phyloP scores from a whole-genome alignment of 2,113 vertebrate species.

The Rousettus leschenaultii region DNA sequence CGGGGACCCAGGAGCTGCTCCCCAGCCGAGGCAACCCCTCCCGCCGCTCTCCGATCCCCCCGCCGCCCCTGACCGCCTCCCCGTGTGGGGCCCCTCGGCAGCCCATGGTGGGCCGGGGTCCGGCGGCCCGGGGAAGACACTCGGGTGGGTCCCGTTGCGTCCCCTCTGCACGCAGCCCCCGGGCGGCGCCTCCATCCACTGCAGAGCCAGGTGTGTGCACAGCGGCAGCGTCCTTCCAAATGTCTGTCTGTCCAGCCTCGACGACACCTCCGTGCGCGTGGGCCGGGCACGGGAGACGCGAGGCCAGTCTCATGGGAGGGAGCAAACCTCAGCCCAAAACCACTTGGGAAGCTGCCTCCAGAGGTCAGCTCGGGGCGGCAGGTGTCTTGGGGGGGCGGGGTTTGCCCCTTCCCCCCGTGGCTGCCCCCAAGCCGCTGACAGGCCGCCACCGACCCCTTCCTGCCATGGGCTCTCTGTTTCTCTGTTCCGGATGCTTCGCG shows the following conservation, averaged over 20 bases:
- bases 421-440: too few relatives aligned
- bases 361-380: too few relatives aligned
- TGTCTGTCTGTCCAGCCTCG: background rate
- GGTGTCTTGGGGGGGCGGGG: too few relatives aligned
- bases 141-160: too few relatives aligned
- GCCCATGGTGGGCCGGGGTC: background rate
- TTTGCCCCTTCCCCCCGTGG: too few relatives aligned
- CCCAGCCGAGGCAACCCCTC: background rate
- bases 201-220: background rate
- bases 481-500: too few relatives aligned
- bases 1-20: background rate
- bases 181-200: background rate
- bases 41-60: too few relatives aligned
- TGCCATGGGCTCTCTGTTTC: too few relatives aligned
- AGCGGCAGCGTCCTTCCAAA: background rate
- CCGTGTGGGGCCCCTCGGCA: background rate
- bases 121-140: background rate
- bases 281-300: slow-evolving; percentile 33
- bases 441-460: too few relatives aligned
- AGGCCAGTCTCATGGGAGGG: background rate
- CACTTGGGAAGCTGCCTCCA: too few relatives aligned
- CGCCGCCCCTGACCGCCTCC: background rate
- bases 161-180: background rate
- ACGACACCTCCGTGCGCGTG: background rate
- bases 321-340: too few relatives aligned